A percentile compares a stretch with the other conserved stretches of the same genome.
phyloP scores from a whole-genome alignment of 2,888 invertebrate species.

The Stomorhina lunata region DNA sequence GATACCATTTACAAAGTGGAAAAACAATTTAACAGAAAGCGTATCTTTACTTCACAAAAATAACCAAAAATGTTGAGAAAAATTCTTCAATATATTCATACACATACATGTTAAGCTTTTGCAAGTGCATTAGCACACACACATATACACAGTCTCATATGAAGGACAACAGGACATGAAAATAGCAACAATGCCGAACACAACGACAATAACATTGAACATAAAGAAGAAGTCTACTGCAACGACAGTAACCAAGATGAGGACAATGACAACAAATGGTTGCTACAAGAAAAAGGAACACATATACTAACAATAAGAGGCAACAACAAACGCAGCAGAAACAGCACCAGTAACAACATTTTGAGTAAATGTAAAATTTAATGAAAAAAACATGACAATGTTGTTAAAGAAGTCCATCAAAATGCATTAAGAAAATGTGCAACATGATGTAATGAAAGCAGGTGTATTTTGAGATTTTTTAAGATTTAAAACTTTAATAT shows the following conservation, averaged over 20 bases:
- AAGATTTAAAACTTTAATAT: no score
- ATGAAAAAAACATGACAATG: conserved; percentile 55
- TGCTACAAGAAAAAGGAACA: background rate
- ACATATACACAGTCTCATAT: conserved; percentile 16
- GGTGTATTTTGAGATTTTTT: no score
- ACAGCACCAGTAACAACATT: conserved; percentile 26
- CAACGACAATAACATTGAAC: background rate
- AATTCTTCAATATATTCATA: conserved; percentile 30
- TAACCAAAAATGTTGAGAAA: conserved; percentile 49
- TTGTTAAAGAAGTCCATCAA: conserved; percentile 61
- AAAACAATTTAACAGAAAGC: conserved; percentile 64
- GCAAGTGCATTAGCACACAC: background rate
- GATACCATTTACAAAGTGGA: conserved; percentile 54
- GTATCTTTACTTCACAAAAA: conserved; percentile 63
- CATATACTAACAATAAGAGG: background rate
- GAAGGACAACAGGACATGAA: conserved; percentile 25
- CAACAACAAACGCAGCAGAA: no score
- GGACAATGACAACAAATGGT: conserved; percentile 22
- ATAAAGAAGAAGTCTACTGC: background rate
- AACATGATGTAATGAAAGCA: background rate
- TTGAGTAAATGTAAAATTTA: conserved; percentile 37
- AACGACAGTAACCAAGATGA: background rate
- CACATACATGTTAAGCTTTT: background rate
- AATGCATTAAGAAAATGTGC: conserved; percentile 42
- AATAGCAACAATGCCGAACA: conserved; percentile 7